phyloP scores from a whole-genome alignment of 2,797 vertebrate genomes.

The Chanos chanos region DNA sequence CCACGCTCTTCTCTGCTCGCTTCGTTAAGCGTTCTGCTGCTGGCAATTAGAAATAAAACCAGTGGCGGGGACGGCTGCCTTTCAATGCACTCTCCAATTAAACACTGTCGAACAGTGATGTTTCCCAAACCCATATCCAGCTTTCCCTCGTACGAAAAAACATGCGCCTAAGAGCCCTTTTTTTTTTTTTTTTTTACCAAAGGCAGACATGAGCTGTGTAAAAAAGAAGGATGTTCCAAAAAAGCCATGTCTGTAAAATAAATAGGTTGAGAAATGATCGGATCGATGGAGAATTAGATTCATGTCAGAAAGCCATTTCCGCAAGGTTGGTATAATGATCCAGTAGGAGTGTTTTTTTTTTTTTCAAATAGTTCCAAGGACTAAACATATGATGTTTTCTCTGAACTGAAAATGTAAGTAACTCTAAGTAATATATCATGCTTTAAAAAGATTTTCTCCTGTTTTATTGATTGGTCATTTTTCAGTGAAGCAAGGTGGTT shows the following conservation, averaged over 20 bases:
- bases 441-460: slow-evolving; percentile 20
- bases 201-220: background rate
- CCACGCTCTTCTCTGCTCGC: slow-evolving; percentile 57
- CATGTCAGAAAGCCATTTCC: slow-evolving; percentile 45
- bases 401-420: slow-evolving; percentile 11
- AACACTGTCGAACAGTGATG: slow-evolving; percentile 70
- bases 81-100: slow-evolving; percentile 76
- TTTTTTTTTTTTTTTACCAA: background rate
- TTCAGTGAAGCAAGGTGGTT: slow-evolving; percentile 38
- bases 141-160: slow-evolving; percentile 60
- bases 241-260: background rate
- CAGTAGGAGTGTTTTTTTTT: slow-evolving; percentile 10
- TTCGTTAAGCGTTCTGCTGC: slow-evolving; percentile 76
- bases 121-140: slow-evolving; percentile 57
- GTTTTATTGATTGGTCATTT: slow-evolving; percentile 35
- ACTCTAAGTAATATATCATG: background rate
- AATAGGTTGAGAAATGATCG: background rate
- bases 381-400: slow-evolving; percentile 11
- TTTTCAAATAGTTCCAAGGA: background rate
- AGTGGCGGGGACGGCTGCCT: slow-evolving; percentile 70
- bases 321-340: background rate
- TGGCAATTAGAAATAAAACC: slow-evolving; percentile 78
- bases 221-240: too few species aligned
- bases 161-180: slow-evolving; percentile 57
- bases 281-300: slow-evolving; percentile 43